These are phyloP conservation scores for Xanthia icteritia DNA, from an alignment of 2,888 invertebrate genomes.

Conservation along the genomic window DNA sequence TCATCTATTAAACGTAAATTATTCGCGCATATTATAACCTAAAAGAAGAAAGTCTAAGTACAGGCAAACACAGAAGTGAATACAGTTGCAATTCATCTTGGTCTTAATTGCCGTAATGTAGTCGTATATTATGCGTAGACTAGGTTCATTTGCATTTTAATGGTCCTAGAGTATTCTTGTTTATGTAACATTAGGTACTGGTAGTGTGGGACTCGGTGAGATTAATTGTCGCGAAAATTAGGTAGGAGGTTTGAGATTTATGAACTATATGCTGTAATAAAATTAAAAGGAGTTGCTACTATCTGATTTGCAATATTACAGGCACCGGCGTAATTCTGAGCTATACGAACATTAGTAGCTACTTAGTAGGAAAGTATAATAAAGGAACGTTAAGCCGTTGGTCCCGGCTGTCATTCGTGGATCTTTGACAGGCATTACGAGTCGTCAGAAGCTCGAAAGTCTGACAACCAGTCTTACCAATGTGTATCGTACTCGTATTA, in stretches of 20 bases:
- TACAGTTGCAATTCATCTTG: slow-evolving; percentile 27
- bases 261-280: not conserved
- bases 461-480: no score
- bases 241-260: slow-evolving; percentile 25
- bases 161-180: slow-evolving; percentile 37
- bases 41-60: slow-evolving; percentile 26
- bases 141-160: slow-evolving; percentile 59
- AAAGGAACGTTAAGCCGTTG: no score
- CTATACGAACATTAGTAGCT: no score
- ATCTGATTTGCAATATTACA: not conserved
- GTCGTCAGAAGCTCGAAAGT: no score
- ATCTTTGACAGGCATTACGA: no score
- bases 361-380: no score
- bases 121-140: slow-evolving; percentile 43
- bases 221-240: slow-evolving; percentile 38
- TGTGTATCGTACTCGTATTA: no score
- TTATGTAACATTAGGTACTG: slow-evolving; percentile 33
- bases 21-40: slow-evolving; percentile 1
- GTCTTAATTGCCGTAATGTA: slow-evolving; percentile 55
- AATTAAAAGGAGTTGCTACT: not conserved
- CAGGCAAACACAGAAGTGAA: slow-evolving; percentile 37
- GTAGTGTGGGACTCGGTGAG: slow-evolving; percentile 27
- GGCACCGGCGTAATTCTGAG: no score
- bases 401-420: no score
- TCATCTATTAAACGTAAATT: slow-evolving; percentile 20